phyloP scores from a whole-genome alignment of 1,140 invertebrate genomes.

The Bradysia coprophila region DNA sequence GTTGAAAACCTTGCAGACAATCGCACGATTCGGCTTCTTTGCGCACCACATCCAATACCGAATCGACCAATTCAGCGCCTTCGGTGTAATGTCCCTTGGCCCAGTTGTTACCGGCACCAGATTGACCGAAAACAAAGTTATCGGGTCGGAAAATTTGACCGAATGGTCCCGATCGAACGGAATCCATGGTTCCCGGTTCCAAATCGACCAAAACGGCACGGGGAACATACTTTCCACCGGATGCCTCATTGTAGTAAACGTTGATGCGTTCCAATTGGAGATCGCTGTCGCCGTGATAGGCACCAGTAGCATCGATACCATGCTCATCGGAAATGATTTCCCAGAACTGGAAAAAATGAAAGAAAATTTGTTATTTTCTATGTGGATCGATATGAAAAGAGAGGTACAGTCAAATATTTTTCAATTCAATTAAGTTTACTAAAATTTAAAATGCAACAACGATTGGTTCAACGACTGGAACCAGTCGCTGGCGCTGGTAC shows the following conservation, averaged over 20 bases:
- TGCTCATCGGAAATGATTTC: conserved; percentile 87
- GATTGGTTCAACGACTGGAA: no score
- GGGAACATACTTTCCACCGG: conserved; percentile 59
- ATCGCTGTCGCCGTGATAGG: conserved; percentile 64
- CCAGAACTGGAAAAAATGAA: conserved; percentile 85
- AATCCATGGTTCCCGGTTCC: conserved; percentile 59
- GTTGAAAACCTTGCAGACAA: conserved; percentile 58
- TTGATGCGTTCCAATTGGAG: conserved; percentile 74
- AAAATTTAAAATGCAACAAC: no score
- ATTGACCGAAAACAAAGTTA: conserved; percentile 50
- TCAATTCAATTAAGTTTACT: no score
- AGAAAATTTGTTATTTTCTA: no score
- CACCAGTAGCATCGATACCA: conserved; percentile 68
- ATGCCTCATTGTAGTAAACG: conserved; percentile 84
- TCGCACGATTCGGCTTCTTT: conserved; percentile 58
- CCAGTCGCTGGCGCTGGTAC: no score
- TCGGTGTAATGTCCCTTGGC: no score
- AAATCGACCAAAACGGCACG: conserved; percentile 55
- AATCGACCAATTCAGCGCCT: conserved; percentile 52
- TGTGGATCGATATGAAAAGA: no score
- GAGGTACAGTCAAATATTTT: no score
- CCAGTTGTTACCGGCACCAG: no score
- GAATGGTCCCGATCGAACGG: conserved; percentile 46
- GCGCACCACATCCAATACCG: conserved; percentile 58
- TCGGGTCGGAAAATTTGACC: conserved; percentile 57